These are phyloP conservation scores for Drosophila diplacantha DNA, from an alignment of 2,888 invertebrate genomes.

Conservation along the genomic window DNA sequence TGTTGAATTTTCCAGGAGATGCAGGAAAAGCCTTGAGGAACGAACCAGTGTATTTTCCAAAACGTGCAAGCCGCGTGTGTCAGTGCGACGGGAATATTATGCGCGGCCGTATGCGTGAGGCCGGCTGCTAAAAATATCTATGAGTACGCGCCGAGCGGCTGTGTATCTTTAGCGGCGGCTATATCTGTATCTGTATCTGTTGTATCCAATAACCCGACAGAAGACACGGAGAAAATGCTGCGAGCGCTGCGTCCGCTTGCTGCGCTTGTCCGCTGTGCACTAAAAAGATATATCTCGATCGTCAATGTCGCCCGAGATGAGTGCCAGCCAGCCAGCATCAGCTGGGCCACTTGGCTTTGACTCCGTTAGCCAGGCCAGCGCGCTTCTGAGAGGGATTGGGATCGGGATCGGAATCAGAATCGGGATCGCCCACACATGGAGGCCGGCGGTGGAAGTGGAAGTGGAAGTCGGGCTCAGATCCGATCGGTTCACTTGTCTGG, in stretches of 20 bases:
- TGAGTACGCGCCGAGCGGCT: slow-evolving; percentile 55
- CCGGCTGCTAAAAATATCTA: slow-evolving; percentile 70
- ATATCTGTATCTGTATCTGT: slow-evolving; percentile 29
- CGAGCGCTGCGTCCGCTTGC: slow-evolving; percentile 66
- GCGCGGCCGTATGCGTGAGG: slow-evolving; percentile 42
- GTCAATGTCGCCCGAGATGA: slow-evolving; percentile 54
- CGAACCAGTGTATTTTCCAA: slow-evolving; percentile 48
- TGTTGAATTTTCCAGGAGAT: slow-evolving; percentile 1
- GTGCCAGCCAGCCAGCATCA: slow-evolving; percentile 29
- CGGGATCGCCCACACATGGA: slow-evolving; percentile 35
- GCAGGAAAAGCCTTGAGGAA: slow-evolving; percentile 46
- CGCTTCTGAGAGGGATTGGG: slow-evolving; percentile 21
- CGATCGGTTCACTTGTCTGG: slow-evolving; percentile 54
- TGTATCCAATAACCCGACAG: slow-evolving; percentile 70
- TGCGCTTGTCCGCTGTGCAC: slow-evolving; percentile 73
- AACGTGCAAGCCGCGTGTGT: slow-evolving; percentile 71
- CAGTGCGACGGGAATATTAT: slow-evolving; percentile 42
- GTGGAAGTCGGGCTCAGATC: slow-evolving; percentile 40
- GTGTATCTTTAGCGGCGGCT: slow-evolving; percentile 46
- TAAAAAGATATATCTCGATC: slow-evolving; percentile 51
- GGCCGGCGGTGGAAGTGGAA: slow-evolving; percentile 28
- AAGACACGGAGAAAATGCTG: slow-evolving; percentile 59
- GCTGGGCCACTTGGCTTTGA: slow-evolving; percentile 71
- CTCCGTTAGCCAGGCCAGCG: slow-evolving; percentile 65
- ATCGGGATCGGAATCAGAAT: slow-evolving; percentile 4